A percentile compares a stretch with the other conserved stretches of the same genome.
Conservation (phyloP, 2,797 vertebrate species). For the Gorsachius magnificus region DNA sequence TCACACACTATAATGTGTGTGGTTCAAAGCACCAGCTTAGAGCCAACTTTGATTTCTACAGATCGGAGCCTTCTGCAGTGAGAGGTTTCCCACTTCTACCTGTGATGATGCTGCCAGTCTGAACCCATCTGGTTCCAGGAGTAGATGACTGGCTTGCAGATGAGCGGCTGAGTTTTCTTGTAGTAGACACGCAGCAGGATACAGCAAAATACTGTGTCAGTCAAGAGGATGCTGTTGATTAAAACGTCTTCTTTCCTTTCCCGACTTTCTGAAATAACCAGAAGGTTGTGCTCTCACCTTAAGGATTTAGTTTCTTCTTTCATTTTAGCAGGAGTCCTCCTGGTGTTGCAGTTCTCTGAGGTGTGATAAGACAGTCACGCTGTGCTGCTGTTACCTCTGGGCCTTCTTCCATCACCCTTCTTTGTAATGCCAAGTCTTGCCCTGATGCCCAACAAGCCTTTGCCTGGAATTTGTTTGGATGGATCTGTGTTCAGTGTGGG, state of each 20-base stretch:
- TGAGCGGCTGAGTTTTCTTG: background rate
- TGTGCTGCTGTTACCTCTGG: background rate
- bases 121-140: background rate
- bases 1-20: accelerated
- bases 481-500: background rate
- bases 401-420: background rate
- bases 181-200: background rate
- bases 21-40: background rate
- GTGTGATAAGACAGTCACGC: background rate
- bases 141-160: background rate
- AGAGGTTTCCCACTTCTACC: background rate
- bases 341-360: background rate
- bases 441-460: background rate
- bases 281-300: background rate
- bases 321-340: background rate
- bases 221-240: background rate
- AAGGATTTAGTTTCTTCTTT: background rate
- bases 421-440: background rate
- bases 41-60: background rate
- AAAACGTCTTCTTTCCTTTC: background rate
- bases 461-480: background rate
- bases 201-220: background rate
- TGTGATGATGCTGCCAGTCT: background rate
- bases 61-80: background rate
- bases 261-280: background rate